phyloP scores from a whole-genome alignment of 1,140 invertebrate species.

The Homarus americanus region DNA sequence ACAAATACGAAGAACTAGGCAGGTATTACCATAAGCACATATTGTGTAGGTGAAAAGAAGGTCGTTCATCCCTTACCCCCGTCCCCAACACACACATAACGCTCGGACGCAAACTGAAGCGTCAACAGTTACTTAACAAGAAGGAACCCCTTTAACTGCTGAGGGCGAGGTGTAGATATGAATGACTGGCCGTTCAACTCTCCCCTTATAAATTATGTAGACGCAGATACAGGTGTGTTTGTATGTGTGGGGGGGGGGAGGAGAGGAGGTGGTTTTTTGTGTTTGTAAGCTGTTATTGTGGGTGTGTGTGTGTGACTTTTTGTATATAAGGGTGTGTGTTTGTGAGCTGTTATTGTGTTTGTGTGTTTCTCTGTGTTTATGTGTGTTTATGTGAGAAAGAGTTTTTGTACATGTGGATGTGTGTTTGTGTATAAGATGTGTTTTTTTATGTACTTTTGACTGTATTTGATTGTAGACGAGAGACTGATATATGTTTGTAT shows the following conservation, averaged over 20 bases:
- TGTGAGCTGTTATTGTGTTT: too few relatives aligned
- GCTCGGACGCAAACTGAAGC: constrained; percentile 19
- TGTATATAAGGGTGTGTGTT: background rate
- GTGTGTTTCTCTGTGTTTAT: too few relatives aligned
- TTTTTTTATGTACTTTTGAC: too few relatives aligned
- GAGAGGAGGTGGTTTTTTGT: too few relatives aligned
- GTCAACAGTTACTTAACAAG: constrained; percentile 28
- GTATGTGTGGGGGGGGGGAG: too few relatives aligned
- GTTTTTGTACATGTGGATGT: too few relatives aligned
- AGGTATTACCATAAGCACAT: constrained; percentile 35
- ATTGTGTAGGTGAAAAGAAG: background rate
- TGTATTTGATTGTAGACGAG: too few relatives aligned
- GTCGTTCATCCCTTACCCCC: constrained; percentile 4
- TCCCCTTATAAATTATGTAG: background rate
- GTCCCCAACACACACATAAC: constrained; percentile 19
- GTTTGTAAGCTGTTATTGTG: too few relatives aligned
- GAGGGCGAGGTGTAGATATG: background rate
- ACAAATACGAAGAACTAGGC: constrained; percentile 21
- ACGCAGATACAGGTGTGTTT: background rate
- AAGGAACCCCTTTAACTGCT: background rate
- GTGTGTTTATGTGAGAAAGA: too few relatives aligned
- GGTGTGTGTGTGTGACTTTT: background rate
- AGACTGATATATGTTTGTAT: too few relatives aligned
- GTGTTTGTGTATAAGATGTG: too few relatives aligned
- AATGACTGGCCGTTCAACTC: background rate